Conservation (phyloP, 2,888 invertebrate species). For the Apodemia duryi region DNA sequence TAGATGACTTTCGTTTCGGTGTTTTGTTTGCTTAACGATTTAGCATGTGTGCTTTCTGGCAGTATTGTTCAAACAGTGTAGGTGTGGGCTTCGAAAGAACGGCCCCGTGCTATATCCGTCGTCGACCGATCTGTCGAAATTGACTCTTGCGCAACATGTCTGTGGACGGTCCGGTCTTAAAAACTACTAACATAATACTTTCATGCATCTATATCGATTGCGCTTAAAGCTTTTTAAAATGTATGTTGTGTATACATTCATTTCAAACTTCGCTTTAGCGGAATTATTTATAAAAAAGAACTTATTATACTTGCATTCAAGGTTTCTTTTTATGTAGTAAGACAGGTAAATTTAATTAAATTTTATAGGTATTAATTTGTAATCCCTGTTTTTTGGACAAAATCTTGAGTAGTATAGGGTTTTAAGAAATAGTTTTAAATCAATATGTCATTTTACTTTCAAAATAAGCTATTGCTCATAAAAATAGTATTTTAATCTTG, state of each 20-base stretch:
- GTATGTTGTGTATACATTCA: neutral
- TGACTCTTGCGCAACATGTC: constrained; percentile 60
- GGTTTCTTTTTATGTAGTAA: neutral
- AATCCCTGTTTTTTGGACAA: no score
- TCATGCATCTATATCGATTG: neutral
- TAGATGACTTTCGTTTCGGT: constrained; percentile 44
- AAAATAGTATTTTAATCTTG: no score
- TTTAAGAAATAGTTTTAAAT: no score
- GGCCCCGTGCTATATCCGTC: constrained; percentile 72
- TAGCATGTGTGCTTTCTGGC: constrained; percentile 53
- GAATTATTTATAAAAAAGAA: neutral
- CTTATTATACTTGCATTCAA: neutral
- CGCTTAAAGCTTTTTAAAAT: neutral
- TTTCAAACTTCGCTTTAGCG: neutral
- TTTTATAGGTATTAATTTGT: no score
- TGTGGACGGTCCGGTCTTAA: constrained; percentile 42
- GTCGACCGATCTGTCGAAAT: constrained; percentile 62
- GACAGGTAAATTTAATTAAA: no score
- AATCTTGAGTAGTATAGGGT: no score
- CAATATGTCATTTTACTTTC: no score
- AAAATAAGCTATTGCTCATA: no score
- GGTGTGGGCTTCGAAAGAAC: constrained; percentile 64
- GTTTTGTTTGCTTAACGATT: constrained; percentile 56
- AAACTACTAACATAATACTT: constrained; percentile 16
- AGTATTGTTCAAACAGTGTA: constrained; percentile 61